Percentiles rank a stretch among this genome's conserved stretches.
Conservation (phyloP, 2,113 vertebrate species). For the Xyliphius kryptos region DNA sequence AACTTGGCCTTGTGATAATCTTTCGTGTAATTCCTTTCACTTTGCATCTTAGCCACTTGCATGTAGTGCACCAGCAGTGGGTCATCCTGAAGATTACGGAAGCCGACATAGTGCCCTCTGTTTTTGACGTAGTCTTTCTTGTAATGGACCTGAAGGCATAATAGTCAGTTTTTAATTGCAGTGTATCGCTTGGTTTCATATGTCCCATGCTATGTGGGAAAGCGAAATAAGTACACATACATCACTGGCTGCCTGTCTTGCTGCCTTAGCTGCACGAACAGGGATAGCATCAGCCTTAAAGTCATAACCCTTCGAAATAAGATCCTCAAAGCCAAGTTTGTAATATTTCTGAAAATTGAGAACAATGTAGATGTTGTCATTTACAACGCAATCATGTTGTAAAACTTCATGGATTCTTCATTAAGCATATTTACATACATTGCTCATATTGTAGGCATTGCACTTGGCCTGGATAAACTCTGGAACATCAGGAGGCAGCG, state of each 20-base stretch:
- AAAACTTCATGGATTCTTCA: too few species aligned
- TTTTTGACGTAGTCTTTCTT: conserved; percentile 80
- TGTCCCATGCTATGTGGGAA: too few species aligned
- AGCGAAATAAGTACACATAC: too few species aligned
- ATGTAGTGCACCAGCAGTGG: conserved; percentile 87
- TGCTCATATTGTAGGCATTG: conserved; percentile 90
- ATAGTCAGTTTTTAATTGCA: too few species aligned
- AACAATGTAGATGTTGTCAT: too few species aligned
- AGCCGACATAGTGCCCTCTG: conserved; percentile 82
- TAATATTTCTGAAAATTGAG: conserved; percentile 78
- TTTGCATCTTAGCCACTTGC: conserved; percentile 79
- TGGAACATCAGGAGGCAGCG: conserved; percentile 79
- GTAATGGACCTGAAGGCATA: conserved; percentile 82
- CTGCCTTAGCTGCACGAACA: conserved; percentile 79
- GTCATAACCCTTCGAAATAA: conserved; percentile 80
- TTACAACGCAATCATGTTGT: too few species aligned
- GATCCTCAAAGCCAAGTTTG: conserved; percentile 73
- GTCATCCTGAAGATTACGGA: conserved; percentile 82
- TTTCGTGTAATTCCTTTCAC: conserved; percentile 82
- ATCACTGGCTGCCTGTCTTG: conserved; percentile 76
- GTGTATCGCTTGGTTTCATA: too few species aligned
- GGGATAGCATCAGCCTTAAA: conserved; percentile 76
- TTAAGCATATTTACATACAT: too few species aligned
- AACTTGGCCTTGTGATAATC: conserved; percentile 84
- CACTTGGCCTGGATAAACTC: conserved; percentile 87